Percentiles rank a stretch among this genome's conserved stretches.
These are phyloP conservation scores for Rotaria socialis DNA, from an alignment of 2,888 invertebrate genomes.

Conservation along the genomic window DNA sequence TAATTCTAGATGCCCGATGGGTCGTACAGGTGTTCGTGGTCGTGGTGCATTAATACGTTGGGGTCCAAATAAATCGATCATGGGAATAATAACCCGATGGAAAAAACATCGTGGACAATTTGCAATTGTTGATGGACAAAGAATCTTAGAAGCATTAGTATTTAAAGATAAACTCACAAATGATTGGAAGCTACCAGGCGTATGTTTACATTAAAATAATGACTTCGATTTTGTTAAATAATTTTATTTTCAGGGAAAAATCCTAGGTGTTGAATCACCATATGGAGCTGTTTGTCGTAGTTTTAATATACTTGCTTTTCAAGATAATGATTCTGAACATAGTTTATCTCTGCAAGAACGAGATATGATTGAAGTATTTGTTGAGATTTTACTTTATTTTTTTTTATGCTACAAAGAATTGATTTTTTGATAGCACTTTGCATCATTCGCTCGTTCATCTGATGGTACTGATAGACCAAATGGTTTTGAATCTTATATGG, in stretches of 20 bases:
- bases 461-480: background rate
- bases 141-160: constrained; percentile 43
- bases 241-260: constrained; percentile 38
- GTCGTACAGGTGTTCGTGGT: constrained; percentile 58
- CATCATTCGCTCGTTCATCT: background rate
- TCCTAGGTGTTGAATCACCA: constrained; percentile 37
- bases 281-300: constrained; percentile 40
- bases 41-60: constrained; percentile 57
- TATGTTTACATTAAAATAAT: background rate
- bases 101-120: constrained; percentile 46
- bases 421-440: background rate
- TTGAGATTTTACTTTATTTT: too few species aligned
- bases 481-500: background rate
- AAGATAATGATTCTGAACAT: constrained; percentile 34
- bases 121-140: constrained; percentile 39
- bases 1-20: constrained; percentile 55
- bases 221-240: background rate
- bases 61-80: constrained; percentile 59
- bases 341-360: constrained; percentile 33
- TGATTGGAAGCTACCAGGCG: constrained; percentile 44
- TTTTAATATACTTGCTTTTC: constrained; percentile 38
- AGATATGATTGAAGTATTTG: constrained; percentile 39
- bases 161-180: constrained; percentile 40
- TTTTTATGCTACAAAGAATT: too few species aligned
- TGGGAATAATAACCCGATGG: constrained; percentile 55